Evolutionary conservation across 2,113 vertebrate genomes (phyloP), one percentile per base, ranked within the genome.

Genomic region (Phoenicopterus ruber): DNA sequence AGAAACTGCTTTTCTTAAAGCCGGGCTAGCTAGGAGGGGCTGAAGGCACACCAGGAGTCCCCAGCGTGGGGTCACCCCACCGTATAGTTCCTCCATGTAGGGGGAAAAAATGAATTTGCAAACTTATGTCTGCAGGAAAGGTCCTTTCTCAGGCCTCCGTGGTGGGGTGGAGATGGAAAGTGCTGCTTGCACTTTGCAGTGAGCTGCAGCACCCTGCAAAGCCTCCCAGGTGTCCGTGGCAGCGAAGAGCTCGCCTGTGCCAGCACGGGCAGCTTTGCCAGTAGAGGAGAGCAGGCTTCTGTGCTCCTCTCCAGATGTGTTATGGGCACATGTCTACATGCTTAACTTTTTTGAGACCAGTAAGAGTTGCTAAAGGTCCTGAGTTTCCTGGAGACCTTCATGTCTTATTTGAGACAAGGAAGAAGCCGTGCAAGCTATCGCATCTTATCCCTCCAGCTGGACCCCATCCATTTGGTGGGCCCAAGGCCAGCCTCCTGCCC

Each of bases 1-100:
- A 12, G 70, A 59, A 77, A 36, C 26, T 32, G 29, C 38, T 77
- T 59, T 46, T n/a, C n/a, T 54, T 20, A 55, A 3, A 9, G 19
- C n/a, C 0, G 3, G 21, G 16, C 49, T 65, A 18, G 9, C 7
- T 24, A 31, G 38, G n/a, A 77, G 24, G 26, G 16, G 46, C 54
- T 11, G 34, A 71, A 58, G 50, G 42, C 38, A 58, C 29, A 42
- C 5, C 21, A 28, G 79, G 52, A 32, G 44, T 49, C 62, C 42
- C 14, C 2, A 4, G 20, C 2, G 0, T 17, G 36, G 34, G 17
- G 28, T n/a, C 28, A 28, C 17, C 31, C 24, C 26, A 16, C 19
- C 15, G 7, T 9, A 38, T 34, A 55, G 34, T 70, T 76, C 38
- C 22, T 69, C 17, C 17, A 7, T 26, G 11, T 18, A 32, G 17